Conservation (phyloP, 2,888 invertebrate genomes). For the Callimorpha dominula region DNA sequence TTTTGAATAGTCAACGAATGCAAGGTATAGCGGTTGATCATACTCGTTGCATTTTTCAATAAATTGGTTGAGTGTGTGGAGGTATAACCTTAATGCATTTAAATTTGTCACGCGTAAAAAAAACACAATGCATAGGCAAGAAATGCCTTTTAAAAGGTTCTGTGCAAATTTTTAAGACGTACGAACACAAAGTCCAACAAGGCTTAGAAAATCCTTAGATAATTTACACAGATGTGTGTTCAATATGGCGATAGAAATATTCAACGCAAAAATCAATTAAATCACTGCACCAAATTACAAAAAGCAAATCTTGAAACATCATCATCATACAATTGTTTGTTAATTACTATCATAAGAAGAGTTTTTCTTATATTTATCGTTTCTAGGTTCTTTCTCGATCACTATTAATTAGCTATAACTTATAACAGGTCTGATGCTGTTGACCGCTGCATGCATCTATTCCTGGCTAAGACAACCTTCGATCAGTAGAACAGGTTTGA, state of each 20-base stretch:
- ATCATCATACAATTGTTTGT: neutral
- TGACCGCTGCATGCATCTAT: slow-evolving; percentile 17
- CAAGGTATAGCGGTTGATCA: too few relatives aligned
- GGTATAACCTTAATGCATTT: too few relatives aligned
- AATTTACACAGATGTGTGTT: neutral
- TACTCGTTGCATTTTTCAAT: too few relatives aligned
- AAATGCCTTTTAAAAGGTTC: neutral
- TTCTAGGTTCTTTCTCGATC: slow-evolving; percentile 8
- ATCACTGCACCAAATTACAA: neutral
- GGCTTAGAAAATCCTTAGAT: neutral
- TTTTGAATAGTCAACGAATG: too few relatives aligned
- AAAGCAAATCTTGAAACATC: neutral
- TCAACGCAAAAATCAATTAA: neutral
- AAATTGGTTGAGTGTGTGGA: too few relatives aligned
- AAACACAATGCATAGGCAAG: too few relatives aligned
- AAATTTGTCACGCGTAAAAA: too few relatives aligned
- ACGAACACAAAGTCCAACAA: neutral
- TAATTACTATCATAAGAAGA: neutral
- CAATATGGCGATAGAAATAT: neutral
- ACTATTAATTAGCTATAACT: slow-evolving; percentile 16
- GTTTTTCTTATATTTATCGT: neutral
- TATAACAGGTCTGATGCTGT: slow-evolving; percentile 13
- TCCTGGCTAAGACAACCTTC: slow-evolving; percentile 35
- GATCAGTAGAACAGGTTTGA: slow-evolving; percentile 52
- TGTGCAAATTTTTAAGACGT: neutral